phyloP scores from a whole-genome alignment of 2,888 invertebrate genomes.

The Tiliacea aurago region DNA sequence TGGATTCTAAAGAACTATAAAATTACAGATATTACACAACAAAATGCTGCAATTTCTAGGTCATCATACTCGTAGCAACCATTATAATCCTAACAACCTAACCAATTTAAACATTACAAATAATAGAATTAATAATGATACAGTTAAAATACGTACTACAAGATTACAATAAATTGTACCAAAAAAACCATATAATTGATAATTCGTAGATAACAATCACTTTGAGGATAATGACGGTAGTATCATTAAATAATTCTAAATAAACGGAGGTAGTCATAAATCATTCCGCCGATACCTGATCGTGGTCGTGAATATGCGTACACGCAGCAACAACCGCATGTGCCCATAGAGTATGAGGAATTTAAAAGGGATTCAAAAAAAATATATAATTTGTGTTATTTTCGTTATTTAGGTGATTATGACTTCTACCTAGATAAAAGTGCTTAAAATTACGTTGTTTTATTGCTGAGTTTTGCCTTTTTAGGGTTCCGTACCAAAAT shows the following conservation, averaged over 20 bases:
- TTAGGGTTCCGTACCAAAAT: too few relatives aligned
- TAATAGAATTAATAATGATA: slow-evolving; percentile 36
- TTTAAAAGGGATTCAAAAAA: background rate
- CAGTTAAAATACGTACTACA: slow-evolving; percentile 18
- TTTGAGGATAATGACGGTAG: slow-evolving; percentile 43
- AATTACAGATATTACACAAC: slow-evolving; percentile 43
- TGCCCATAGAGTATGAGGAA: slow-evolving; percentile 27
- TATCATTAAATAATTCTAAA: slow-evolving; percentile 48
- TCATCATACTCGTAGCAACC: slow-evolving; percentile 28
- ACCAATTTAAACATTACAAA: slow-evolving; percentile 50
- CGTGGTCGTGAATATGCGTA: slow-evolving; percentile 42
- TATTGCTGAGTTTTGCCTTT: too few relatives aligned
- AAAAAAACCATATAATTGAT: slow-evolving; percentile 59
- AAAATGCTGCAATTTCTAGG: slow-evolving; percentile 36
- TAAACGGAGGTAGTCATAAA: slow-evolving; percentile 48
- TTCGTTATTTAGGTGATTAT: background rate
- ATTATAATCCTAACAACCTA: slow-evolving; percentile 13
- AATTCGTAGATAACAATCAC: slow-evolving; percentile 52
- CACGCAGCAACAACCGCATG: slow-evolving; percentile 10
- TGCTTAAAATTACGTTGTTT: too few relatives aligned
- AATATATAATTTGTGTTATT: background rate
- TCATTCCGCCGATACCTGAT: slow-evolving; percentile 43
- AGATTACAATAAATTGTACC: slow-evolving; percentile 50
- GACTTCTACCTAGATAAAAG: too few relatives aligned
- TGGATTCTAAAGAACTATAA: slow-evolving; percentile 6